Conservation (phyloP, 2,888 invertebrate species). For the Drosophila crucigera region DNA sequence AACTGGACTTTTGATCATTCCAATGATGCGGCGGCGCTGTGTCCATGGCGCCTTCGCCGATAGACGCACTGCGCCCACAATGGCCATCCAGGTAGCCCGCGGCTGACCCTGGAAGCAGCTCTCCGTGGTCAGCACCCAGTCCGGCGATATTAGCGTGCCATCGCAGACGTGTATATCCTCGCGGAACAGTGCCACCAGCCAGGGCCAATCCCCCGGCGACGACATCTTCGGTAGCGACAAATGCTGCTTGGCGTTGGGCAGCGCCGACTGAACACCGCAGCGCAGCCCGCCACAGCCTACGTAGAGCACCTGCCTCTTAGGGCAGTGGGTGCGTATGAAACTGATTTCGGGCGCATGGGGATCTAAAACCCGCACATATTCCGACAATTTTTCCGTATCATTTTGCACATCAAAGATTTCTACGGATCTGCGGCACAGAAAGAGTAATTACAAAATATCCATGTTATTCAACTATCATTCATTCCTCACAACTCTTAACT, state of each 20-base stretch:
- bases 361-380: conserved; percentile 93
- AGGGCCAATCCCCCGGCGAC: conserved; percentile 95
- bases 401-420: conserved; percentile 89
- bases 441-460: not conserved
- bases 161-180: conserved; percentile 95
- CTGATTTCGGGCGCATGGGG: conserved; percentile 92
- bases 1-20: conserved; percentile 95
- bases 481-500: not conserved
- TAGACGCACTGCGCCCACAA: conserved; percentile 91
- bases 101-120: conserved; percentile 96
- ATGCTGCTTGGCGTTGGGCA: conserved; percentile 83
- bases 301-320: conserved; percentile 91
- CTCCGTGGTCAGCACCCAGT: conserved; percentile 94
- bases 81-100: conserved; percentile 94
- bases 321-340: conserved; percentile 92
- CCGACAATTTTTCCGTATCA: conserved; percentile 87
- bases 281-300: conserved; percentile 91
- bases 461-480: not conserved
- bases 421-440: conserved; percentile 87
- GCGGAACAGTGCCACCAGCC: conserved; percentile 93
- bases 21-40: conserved; percentile 92
- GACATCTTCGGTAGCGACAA: conserved; percentile 89
- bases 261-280: conserved; percentile 89
- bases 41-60: conserved; percentile 94
- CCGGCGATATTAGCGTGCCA: conserved; percentile 90